Conservation (phyloP, 1,140 invertebrate species). For the Chironomus striatipennis region DNA sequence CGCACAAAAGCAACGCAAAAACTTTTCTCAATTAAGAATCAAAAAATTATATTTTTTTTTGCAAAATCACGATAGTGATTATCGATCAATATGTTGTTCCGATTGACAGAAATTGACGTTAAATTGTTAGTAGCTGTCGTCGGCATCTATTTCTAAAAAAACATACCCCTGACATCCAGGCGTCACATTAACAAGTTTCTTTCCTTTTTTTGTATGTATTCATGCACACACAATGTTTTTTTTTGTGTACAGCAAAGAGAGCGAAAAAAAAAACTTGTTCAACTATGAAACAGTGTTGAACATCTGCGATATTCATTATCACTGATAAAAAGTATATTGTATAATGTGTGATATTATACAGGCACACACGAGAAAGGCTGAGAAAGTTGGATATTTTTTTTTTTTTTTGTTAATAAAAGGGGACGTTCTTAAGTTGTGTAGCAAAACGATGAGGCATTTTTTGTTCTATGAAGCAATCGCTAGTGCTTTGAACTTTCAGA, state of each 20-base stretch:
- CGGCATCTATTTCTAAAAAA: neutral
- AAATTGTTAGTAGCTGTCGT: slow-evolving; percentile 8
- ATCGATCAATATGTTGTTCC: too few species aligned
- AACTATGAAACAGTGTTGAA: neutral
- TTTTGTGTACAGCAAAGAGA: neutral
- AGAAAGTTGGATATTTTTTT: too few species aligned
- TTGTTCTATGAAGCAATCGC: too few species aligned
- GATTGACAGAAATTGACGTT: neutral
- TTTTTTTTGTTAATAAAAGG: too few species aligned
- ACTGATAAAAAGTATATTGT: slow-evolving; percentile 9
- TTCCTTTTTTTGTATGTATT: neutral
- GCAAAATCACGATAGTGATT: too few species aligned
- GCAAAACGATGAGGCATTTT: too few species aligned
- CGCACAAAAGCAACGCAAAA: too few species aligned
- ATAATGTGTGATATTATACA: neutral
- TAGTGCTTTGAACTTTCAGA: too few species aligned
- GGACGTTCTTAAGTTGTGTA: too few species aligned
- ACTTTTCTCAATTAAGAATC: too few species aligned
- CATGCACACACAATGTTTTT: neutral
- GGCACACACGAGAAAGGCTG: too few species aligned
- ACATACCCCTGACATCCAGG: neutral
- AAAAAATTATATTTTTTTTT: too few species aligned
- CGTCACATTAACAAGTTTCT: slow-evolving; percentile 13
- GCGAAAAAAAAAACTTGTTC: neutral
- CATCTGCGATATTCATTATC: slow-evolving; percentile 20